Conservation (phyloP, 2,113 vertebrate genomes). For the Zosterops borbonicus region DNA sequence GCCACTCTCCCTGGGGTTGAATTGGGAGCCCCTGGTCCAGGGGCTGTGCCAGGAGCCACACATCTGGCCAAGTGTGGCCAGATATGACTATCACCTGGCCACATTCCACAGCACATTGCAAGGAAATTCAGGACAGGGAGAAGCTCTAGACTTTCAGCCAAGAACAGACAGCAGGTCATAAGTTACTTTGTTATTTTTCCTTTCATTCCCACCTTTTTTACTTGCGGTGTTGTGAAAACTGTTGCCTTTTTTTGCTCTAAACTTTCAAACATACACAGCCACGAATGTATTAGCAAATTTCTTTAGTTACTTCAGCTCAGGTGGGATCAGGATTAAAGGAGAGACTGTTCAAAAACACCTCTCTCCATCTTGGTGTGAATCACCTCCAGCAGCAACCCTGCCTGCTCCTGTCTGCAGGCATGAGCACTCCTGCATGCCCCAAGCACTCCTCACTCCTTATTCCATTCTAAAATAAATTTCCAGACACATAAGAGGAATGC, state of each 20-base stretch:
- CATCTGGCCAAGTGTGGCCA: too few relatives aligned
- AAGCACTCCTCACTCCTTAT: neutral
- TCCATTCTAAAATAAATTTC: neutral
- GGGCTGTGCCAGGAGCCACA: neutral
- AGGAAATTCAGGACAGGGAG: neutral
- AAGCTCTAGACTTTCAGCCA: neutral
- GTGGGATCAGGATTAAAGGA: neutral
- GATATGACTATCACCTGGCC: neutral
- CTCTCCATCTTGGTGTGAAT: neutral
- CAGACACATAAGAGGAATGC: neutral
- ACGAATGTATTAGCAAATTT: neutral
- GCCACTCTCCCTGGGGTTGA: neutral
- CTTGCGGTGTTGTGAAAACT: neutral
- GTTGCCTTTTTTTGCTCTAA: neutral
- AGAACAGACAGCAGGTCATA: neutral
- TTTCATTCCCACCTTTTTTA: neutral
- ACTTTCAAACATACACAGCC: neutral
- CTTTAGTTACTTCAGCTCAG: neutral
- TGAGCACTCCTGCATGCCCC: neutral
- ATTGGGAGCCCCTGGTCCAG: neutral
- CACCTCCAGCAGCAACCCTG: neutral
- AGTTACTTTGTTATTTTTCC: neutral
- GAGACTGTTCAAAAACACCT: neutral
- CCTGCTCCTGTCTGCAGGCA: neutral
- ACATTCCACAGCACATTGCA: neutral